Evolutionary conservation across 1,140 invertebrate genomes (phyloP).

Genomic region (Glomeris maerens): DNA sequence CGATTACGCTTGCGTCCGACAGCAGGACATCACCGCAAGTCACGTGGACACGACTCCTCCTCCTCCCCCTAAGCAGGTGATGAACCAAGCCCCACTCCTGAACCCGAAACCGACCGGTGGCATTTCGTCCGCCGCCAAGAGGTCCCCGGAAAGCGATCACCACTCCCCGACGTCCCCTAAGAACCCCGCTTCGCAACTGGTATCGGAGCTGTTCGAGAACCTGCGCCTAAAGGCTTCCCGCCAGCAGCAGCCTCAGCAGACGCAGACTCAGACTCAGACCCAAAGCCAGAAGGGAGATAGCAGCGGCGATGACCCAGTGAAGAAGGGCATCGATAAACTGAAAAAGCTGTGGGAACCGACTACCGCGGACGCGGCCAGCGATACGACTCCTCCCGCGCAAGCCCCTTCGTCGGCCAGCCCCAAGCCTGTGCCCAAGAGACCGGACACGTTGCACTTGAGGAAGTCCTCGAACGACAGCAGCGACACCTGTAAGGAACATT

Average conservation of each 20-base stretch:
- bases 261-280: conserved; percentile 6
- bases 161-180: conserved; percentile 17
- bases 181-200: conserved; percentile 59
- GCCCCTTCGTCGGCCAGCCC: conserved; percentile 1
- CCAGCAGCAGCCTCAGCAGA: conserved; percentile 18
- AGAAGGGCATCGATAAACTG: conserved; percentile 79
- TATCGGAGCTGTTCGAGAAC: conserved; percentile 47
- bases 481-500: not conserved
- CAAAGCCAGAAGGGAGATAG: conserved; percentile 27
- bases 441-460: conserved; percentile 13
- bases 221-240: conserved; percentile 24
- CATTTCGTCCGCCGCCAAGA: not conserved
- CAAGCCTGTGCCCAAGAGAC: conserved; percentile 12
- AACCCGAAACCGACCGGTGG: conserved; percentile 3
- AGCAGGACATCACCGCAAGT: not conserved
- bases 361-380: conserved; percentile 27
- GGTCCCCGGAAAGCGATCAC: not conserved
- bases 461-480: conserved; percentile 9
- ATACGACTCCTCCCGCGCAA: conserved; percentile 25
- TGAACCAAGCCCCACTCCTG: no score
- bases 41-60: not conserved
- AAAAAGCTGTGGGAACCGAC: conserved; percentile 72
- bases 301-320: conserved; percentile 68
- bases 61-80: not conserved
- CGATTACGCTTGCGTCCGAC: not conserved